These are phyloP conservation scores for Papilio helenus DNA, from an alignment of 1,140 invertebrate species.

Conservation along the genomic window DNA sequence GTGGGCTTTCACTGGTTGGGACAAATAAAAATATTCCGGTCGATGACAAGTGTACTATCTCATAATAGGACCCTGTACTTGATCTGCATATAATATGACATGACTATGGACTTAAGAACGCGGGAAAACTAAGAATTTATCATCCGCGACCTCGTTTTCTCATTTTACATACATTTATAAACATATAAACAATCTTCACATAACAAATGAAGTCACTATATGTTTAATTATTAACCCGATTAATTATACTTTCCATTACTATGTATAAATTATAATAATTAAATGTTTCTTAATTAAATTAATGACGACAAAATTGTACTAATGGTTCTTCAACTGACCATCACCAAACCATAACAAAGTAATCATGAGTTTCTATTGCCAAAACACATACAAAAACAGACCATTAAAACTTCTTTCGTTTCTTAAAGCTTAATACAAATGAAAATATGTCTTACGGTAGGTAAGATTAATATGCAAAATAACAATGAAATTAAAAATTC, in stretches of 20 bases:
- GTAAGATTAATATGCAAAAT: too few relatives aligned
- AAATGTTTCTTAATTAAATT: neutral
- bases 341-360: too few relatives aligned
- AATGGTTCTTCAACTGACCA: neutral
- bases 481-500: too few relatives aligned
- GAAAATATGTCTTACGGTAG: too few relatives aligned
- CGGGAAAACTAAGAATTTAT: constrained; percentile 24
- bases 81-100: neutral
- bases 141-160: constrained; percentile 25
- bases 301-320: neutral
- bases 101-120: constrained; percentile 23
- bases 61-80: neutral
- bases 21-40: neutral
- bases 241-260: constrained; percentile 17
- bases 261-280: constrained; percentile 7
- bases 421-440: too few relatives aligned
- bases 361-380: too few relatives aligned
- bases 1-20: neutral
- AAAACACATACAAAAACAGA: too few relatives aligned
- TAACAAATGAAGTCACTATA: neutral
- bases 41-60: neutral
- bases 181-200: neutral
- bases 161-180: constrained; percentile 27
- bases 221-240: neutral
- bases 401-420: too few relatives aligned